Evolutionary conservation across 2,888 invertebrate species (phyloP), one percentile per base, ranked within the genome.

Genomic region (Drosophila mayaguana): DNA sequence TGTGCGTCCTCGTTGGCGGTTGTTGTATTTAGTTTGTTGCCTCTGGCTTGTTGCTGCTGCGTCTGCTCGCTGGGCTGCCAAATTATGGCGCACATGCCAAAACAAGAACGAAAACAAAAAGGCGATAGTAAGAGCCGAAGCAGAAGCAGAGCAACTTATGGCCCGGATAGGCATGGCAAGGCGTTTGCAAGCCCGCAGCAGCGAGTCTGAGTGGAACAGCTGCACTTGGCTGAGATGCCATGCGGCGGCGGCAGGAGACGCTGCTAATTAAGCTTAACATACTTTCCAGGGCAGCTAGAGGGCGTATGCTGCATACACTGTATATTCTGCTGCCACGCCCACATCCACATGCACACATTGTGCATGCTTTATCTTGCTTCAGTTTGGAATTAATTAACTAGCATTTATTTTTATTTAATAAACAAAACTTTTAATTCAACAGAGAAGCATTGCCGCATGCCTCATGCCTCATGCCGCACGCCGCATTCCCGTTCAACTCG

Each of bases 371-470:
- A 85, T 84, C 85, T 89, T 72, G 76, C 54, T 80, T 64, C 57
- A 78, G 78, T 78, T 89, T 89, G 80, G 80, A 89, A 84, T 86
- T 86, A 89, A 86, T 86, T 82, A 87, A 84, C 88, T 87, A 82
- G 80, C 71, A 80, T 84, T 82, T 82, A 80, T 71, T 78, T 88
- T 81, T 88, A 76, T 84, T 82, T 85, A 78, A 80, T 85, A 80
- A 88, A 73, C 75, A 83, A 76, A 85, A 85, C 72, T 88, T 88
- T 88, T 72, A 20, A 65, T 42, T 78, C 51, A 32, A 14, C 50
- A 32, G 22, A 22, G 42, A 18, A 43, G 38, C 56, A 48, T 20
- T 50, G 32, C 32, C 36, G 14, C 46, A 51, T 20, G 14, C 32
- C 59, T 42, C 43, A 14, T 25, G 12, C 5, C 32, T 3, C 32